A percentile compares a stretch with the other conserved stretches of the same genome.
These are phyloP conservation scores for Crenuchus spilurus DNA, from an alignment of 2,797 vertebrate genomes.

Conservation along the genomic window DNA sequence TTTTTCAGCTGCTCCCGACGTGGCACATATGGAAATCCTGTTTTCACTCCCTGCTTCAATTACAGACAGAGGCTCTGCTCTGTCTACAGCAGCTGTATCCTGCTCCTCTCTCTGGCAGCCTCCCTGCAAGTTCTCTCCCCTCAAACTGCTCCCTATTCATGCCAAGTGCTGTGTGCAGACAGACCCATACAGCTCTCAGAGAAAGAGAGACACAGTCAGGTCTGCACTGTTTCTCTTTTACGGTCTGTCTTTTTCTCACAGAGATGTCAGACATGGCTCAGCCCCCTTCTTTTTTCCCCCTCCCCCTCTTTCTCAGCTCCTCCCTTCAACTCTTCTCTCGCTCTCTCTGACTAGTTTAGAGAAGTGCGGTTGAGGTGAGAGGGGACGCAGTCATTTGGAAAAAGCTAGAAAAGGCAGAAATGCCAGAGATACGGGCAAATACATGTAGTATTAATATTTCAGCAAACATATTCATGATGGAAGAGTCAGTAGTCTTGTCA, in stretches of 20 bases:
- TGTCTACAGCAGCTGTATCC: slow-evolving; percentile 57
- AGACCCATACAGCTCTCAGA: slow-evolving; percentile 35
- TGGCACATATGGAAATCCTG: slow-evolving; percentile 57
- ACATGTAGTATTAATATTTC: no score
- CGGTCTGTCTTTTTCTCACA: slow-evolving; percentile 28
- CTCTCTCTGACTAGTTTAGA: slow-evolving; percentile 28
- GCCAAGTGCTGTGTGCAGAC: not conserved
- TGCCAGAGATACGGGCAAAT: no score
- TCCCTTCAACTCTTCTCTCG: slow-evolving; percentile 39
- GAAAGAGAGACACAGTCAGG: slow-evolving; percentile 53
- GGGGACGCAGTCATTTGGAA: slow-evolving; percentile 10
- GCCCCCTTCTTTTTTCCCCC: slow-evolving; percentile 63
- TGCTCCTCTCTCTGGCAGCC: slow-evolving; percentile 27
- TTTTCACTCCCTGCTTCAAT: slow-evolving; percentile 38
- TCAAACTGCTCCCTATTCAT: slow-evolving; percentile 29
- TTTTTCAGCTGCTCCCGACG: slow-evolving; percentile 37
- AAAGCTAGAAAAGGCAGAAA: slow-evolving; percentile 1
- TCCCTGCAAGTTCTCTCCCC: slow-evolving; percentile 6
- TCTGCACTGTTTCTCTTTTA: slow-evolving; percentile 52
- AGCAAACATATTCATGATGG: no score
- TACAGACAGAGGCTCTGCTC: slow-evolving; percentile 41
- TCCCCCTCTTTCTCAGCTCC: slow-evolving; percentile 62
- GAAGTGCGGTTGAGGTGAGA: slow-evolving; percentile 12
- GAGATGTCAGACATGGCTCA: slow-evolving; percentile 72
- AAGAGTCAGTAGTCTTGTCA: no score